Conservation (phyloP, 2,888 invertebrate species). For the Pharmacophagus antenor region DNA sequence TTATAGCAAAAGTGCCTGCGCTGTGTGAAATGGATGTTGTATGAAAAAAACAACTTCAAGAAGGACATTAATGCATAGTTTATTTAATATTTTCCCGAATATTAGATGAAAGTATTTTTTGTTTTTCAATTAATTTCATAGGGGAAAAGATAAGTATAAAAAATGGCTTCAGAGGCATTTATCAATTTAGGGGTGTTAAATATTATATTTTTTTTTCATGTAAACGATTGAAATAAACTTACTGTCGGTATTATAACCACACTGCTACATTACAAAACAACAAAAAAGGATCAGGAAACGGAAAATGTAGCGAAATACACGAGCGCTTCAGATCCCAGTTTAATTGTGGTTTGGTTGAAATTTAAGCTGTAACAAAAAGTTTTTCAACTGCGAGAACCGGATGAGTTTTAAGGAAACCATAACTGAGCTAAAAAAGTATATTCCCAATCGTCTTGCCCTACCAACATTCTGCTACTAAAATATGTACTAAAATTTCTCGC, state of each 20-base stretch:
- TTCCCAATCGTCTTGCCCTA: not conserved
- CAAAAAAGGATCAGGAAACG: conserved; percentile 4
- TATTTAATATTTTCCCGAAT: too few relatives aligned
- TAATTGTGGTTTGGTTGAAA: conserved; percentile 7
- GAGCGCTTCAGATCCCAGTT: not conserved
- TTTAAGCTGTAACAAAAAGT: conserved; percentile 1
- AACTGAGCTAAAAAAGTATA: not conserved
- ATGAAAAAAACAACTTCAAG: too few relatives aligned
- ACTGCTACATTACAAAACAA: not conserved
- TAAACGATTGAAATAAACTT: not conserved
- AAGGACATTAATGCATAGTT: too few relatives aligned
- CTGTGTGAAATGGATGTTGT: too few relatives aligned
- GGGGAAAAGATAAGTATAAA: too few relatives aligned
- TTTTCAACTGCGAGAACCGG: not conserved
- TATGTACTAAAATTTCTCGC: too few relatives aligned
- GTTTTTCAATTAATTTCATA: too few relatives aligned
- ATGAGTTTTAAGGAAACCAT: not conserved
- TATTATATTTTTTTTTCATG: not conserved
- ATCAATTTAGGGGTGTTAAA: too few relatives aligned
- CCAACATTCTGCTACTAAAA: too few relatives aligned
- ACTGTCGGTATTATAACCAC: not conserved
- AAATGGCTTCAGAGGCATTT: too few relatives aligned
- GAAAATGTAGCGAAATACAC: conserved; percentile 4
- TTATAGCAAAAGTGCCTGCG: too few relatives aligned
- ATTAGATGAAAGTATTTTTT: too few relatives aligned